A percentile compares a stretch with the other conserved stretches of the same genome.
These are phyloP conservation scores for Prinia subflava DNA, from an alignment of 2,113 vertebrate genomes.

Conservation along the genomic window DNA sequence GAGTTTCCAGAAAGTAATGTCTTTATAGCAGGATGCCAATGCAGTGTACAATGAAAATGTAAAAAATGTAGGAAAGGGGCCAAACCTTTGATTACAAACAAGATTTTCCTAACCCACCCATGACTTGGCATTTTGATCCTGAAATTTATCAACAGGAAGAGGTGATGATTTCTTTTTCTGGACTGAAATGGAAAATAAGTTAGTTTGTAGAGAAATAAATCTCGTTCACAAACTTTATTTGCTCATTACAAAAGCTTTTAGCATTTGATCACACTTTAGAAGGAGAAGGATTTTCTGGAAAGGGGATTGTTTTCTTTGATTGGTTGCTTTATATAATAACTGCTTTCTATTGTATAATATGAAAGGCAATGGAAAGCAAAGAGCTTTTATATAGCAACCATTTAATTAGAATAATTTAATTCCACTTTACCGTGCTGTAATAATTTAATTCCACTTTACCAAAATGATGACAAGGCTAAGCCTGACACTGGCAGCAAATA, in stretches of 20 bases:
- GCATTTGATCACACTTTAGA: constrained; percentile 3
- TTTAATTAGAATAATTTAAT: constrained; percentile 37
- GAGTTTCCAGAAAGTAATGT: constrained; percentile 53
- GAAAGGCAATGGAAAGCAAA: background rate
- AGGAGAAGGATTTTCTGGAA: constrained; percentile 16
- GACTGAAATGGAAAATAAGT: constrained; percentile 1
- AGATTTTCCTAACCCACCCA: constrained; percentile 55
- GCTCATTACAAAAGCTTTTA: constrained; percentile 27
- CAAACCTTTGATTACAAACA: constrained; percentile 65
- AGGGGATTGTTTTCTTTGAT: constrained; percentile 8
- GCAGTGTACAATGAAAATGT: constrained; percentile 62
- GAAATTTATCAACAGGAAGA: constrained; percentile 62
- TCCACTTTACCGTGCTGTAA: background rate
- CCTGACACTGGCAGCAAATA: background rate
- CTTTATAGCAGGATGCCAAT: constrained; percentile 55
- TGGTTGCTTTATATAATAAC: constrained; percentile 10
- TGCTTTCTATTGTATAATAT: constrained; percentile 30
- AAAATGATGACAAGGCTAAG: constrained; percentile 1
- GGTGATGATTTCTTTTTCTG: constrained; percentile 49
- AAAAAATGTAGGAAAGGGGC: constrained; percentile 40
- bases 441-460: constrained; percentile 9
- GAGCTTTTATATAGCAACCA: constrained; percentile 1
- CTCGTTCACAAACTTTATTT: constrained; percentile 22
- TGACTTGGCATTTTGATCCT: constrained; percentile 51
- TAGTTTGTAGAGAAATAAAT: constrained; percentile 7